Evolutionary conservation across 2,797 vertebrate species (phyloP).

Genomic region (Crocidura indochinensis): DNA sequence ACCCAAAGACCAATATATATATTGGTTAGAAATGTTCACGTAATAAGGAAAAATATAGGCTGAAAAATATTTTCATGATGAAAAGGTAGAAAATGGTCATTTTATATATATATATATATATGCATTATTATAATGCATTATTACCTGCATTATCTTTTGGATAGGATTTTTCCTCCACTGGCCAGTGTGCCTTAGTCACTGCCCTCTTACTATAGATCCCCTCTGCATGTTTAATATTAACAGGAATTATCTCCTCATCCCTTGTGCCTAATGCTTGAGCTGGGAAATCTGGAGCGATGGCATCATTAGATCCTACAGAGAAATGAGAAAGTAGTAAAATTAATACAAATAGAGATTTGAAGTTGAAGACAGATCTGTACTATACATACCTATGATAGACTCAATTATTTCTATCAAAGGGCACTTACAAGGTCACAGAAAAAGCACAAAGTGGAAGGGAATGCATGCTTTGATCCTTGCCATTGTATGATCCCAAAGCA

Average conservation of each 20-base stretch:
- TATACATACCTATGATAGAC: too few relatives aligned
- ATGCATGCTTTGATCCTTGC: too few relatives aligned
- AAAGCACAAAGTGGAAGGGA: too few relatives aligned
- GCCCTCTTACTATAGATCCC: slow-evolving; percentile 92
- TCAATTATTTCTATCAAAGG: too few relatives aligned
- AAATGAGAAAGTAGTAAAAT: slow-evolving; percentile 59
- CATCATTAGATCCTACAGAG: slow-evolving; percentile 93
- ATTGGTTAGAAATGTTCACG: not conserved
- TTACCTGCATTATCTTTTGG: slow-evolving; percentile 79
- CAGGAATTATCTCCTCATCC: slow-evolving; percentile 82
- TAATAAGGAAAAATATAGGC: slow-evolving; percentile 46
- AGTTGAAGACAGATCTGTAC: too few relatives aligned
- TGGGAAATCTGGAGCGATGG: slow-evolving; percentile 90
- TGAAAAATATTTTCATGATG: slow-evolving; percentile 44
- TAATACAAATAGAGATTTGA: slow-evolving; percentile 29
- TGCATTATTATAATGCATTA: not conserved
- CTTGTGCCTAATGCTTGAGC: slow-evolving; percentile 87
- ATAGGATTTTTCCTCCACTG: not conserved
- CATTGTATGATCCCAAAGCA: too few relatives aligned
- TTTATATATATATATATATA: not conserved
- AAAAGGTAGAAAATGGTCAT: slow-evolving; percentile 3
- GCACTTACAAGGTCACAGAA: too few relatives aligned
- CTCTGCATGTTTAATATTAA: slow-evolving; percentile 88
- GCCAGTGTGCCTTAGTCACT: slow-evolving; percentile 55
- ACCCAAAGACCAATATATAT: too few relatives aligned